phyloP scores from a whole-genome alignment of 2,797 vertebrate species.

The Eurystomus glaucurus region DNA sequence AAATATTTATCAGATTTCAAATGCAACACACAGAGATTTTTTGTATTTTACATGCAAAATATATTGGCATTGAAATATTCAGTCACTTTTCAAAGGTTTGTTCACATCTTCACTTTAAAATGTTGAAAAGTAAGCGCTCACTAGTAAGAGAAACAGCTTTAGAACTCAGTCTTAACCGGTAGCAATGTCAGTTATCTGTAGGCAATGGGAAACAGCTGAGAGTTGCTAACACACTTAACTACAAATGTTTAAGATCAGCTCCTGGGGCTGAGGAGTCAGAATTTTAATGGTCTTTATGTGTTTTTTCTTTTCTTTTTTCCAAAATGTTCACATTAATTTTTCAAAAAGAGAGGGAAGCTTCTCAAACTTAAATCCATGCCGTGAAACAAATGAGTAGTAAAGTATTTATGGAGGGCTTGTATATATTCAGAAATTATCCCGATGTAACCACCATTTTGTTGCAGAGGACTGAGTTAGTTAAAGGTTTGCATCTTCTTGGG shows the following conservation, averaged over 20 bases:
- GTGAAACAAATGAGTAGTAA: neutral
- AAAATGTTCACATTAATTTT: neutral
- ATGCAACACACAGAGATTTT: slow-evolving; percentile 78
- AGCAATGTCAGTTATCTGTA: neutral
- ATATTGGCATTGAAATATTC: slow-evolving; percentile 79
- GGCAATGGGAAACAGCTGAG: neutral
- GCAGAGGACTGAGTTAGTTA: neutral
- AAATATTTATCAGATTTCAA: slow-evolving; percentile 89
- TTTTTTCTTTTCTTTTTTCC: neutral
- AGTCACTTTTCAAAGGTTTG: slow-evolving; percentile 77
- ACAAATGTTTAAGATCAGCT: neutral
- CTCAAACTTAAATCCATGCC: neutral
- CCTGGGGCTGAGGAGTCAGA: neutral
- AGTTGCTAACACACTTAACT: neutral
- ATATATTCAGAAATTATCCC: neutral
- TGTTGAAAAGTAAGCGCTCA: slow-evolving; percentile 42
- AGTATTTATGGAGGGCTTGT: neutral
- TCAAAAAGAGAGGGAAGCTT: neutral
- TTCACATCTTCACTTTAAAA: slow-evolving; percentile 78
- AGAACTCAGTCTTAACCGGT: slow-evolving; percentile 37
- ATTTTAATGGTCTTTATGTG: neutral
- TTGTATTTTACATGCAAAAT: slow-evolving; percentile 82
- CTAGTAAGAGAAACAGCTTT: slow-evolving; percentile 35
- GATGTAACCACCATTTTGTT: neutral
- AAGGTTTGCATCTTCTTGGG: neutral